Conservation (phyloP, 2,888 invertebrate species). For the Euplagia quadripunctaria region DNA sequence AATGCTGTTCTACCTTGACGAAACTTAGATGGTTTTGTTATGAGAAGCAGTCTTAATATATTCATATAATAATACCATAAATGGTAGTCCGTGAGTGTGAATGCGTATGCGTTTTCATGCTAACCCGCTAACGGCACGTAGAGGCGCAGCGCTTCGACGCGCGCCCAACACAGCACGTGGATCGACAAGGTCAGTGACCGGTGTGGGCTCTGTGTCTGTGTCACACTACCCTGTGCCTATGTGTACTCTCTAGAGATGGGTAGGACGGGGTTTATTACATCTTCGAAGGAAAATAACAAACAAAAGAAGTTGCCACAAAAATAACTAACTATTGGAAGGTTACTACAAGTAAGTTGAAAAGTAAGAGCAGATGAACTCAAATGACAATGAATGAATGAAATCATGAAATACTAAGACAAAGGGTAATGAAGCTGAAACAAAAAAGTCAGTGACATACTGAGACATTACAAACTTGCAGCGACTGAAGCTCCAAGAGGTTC, state of each 20-base stretch:
- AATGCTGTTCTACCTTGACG: background rate
- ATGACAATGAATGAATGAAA: no score
- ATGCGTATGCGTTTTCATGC: constrained; percentile 85
- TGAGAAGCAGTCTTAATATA: constrained; percentile 42
- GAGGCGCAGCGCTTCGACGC: constrained; percentile 83
- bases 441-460: background rate
- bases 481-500: background rate
- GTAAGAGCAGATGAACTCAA: no score
- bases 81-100: constrained; percentile 78
- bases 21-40: background rate
- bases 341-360: no score
- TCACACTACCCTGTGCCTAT: constrained; percentile 36
- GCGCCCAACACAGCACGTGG: constrained; percentile 91
- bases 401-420: background rate
- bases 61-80: constrained; percentile 50
- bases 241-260: constrained; percentile 39
- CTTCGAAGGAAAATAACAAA: no score
- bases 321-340: background rate
- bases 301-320: background rate
- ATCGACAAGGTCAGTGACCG: constrained; percentile 93
- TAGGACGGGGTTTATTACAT: constrained; percentile 1
- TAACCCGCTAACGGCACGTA: constrained; percentile 86
- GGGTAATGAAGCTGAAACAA: background rate
- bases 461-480: background rate
- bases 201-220: constrained; percentile 47